phyloP scores from a whole-genome alignment of 2,797 vertebrate species.

The Mus caroli region DNA sequence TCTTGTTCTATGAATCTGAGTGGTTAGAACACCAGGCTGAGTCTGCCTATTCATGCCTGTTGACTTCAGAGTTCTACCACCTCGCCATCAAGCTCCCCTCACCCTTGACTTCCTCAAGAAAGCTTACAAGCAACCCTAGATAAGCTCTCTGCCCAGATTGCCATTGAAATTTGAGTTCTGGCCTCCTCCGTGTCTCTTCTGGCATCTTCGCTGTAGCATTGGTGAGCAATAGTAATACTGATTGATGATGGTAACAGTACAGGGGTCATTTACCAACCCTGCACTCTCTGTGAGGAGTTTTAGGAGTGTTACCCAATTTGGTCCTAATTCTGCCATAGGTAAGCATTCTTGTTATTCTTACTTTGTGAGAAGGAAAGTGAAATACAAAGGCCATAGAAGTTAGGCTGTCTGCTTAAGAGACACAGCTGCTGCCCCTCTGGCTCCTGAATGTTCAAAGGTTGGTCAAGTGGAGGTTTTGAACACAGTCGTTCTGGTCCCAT shows the following conservation, averaged over 20 bases:
- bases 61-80: background rate
- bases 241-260: rapidly evolving
- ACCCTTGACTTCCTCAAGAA: background rate
- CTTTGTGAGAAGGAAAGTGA: background rate
- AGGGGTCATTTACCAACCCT: background rate
- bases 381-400: background rate
- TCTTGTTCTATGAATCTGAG: background rate
- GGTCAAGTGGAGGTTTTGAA: background rate
- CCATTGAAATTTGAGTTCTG: background rate
- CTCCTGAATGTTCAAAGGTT: background rate
- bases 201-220: background rate
- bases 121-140: background rate
- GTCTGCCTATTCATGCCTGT: background rate
- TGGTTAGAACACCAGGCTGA: background rate
- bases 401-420: background rate
- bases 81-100: background rate
- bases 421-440: background rate
- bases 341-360: background rate
- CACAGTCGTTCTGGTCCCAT: background rate
- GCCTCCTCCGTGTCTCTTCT: background rate
- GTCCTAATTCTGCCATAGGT: rapidly evolving
- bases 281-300: background rate
- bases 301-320: rapidly evolving
- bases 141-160: background rate
- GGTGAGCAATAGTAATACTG: background rate